phyloP scores from a whole-genome alignment of 2,113 vertebrate species.

The Otis tarda region DNA sequence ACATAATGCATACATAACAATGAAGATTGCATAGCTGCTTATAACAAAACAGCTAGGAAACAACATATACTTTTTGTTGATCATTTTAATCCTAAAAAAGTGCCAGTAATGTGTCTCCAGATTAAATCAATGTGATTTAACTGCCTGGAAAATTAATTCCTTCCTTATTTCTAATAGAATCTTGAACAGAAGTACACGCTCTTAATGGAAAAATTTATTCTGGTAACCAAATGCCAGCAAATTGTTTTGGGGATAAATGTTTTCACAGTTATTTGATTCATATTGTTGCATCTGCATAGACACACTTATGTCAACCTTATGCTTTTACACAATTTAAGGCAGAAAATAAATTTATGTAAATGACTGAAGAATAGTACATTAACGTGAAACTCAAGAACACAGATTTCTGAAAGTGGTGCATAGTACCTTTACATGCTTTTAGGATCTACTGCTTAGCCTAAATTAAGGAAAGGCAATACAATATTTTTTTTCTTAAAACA shows the following conservation, averaged over 20 bases:
- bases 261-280: neutral
- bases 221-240: neutral
- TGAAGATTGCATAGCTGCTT: neutral
- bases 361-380: neutral
- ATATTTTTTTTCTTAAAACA: neutral
- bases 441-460: neutral
- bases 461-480: neutral
- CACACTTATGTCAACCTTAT: neutral
- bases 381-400: neutral
- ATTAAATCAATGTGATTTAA: conserved; percentile 35
- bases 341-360: neutral
- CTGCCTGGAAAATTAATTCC: conserved; percentile 30
- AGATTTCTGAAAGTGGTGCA: neutral
- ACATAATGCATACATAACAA: neutral
- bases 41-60: neutral
- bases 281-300: neutral
- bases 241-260: neutral
- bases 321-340: neutral
- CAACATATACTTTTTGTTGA: neutral
- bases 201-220: neutral
- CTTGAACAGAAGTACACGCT: neutral
- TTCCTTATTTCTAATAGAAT: conserved; percentile 13
- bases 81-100: neutral
- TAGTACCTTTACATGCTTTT: neutral
- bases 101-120: neutral